Evolutionary conservation across 2,797 vertebrate genomes (phyloP).

Genomic region (Sitta carolinensis): DNA sequence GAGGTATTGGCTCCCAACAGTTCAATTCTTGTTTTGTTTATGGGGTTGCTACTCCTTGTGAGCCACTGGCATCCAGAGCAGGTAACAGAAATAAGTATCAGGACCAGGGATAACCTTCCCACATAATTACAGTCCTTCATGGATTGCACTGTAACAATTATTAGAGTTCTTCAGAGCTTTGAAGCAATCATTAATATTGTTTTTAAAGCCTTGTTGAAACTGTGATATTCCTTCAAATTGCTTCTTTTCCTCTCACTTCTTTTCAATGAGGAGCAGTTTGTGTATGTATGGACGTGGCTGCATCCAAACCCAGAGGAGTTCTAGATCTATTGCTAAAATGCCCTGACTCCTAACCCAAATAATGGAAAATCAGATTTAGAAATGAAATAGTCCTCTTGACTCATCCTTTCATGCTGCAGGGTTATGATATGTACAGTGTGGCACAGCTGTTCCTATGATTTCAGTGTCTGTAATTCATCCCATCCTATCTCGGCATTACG

Average conservation of each 20-base stretch:
- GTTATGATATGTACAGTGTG: not conserved
- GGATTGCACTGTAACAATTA: constrained; percentile 9
- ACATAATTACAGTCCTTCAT: constrained; percentile 13
- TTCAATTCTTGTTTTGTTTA: not conserved
- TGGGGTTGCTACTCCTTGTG: not conserved
- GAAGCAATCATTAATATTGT: not conserved
- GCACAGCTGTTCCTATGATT: not conserved
- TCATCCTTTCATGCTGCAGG: not conserved
- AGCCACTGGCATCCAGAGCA: not conserved
- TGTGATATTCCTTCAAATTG: not conserved
- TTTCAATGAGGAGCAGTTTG: not conserved
- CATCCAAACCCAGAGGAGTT: not conserved
- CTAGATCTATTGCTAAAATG: not conserved
- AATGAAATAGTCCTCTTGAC: not conserved
- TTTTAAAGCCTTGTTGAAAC: not conserved
- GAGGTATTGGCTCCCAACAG: not conserved
- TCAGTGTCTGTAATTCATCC: not conserved
- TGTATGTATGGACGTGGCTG: no score
- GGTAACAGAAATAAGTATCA: not conserved
- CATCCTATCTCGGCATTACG: not conserved
- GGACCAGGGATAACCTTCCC: constrained; percentile 1
- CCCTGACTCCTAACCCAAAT: not conserved
- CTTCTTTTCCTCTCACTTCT: not conserved
- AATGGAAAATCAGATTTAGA: constrained; percentile 4
- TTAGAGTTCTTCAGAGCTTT: constrained; percentile 3